phyloP scores from a whole-genome alignment of 2,797 vertebrate genomes.

The Acipenser ruthenus region DNA sequence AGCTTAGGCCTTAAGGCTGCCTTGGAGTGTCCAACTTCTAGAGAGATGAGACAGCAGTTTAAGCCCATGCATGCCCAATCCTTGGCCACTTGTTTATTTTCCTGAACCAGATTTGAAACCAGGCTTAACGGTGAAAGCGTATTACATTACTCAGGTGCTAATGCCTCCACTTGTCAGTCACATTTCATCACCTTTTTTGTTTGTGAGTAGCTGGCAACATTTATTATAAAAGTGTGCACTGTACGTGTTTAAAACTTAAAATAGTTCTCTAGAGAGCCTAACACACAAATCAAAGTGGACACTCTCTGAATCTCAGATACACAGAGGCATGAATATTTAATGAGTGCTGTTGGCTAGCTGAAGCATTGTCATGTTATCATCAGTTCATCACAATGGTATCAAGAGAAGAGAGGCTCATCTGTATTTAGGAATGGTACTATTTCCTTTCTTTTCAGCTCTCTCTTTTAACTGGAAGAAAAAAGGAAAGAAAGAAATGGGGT shows the following conservation, averaged over 20 bases:
- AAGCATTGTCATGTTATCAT: constrained; percentile 33
- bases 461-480: constrained; percentile 10
- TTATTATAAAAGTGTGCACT: no score
- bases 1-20: no score
- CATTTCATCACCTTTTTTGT: no score
- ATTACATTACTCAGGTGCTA: no score
- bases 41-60: no score
- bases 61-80: no score
- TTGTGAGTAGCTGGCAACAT: no score
- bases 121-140: no score
- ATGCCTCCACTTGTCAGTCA: no score
- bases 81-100: no score
- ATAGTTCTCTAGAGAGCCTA: constrained; percentile 5
- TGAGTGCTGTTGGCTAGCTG: constrained; percentile 31
- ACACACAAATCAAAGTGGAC: constrained; percentile 16
- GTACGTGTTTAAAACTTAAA: background rate
- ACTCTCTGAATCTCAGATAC: constrained; percentile 5
- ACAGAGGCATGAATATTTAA: constrained; percentile 14
- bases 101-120: no score
- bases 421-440: constrained; percentile 36
- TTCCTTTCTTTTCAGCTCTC: constrained; percentile 40
- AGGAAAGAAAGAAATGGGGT: constrained; percentile 36
- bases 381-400: constrained; percentile 25
- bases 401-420: constrained; percentile 25
- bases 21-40: no score